Percentiles rank a stretch among this genome's conserved stretches.
These are phyloP conservation scores for Volucella inanis DNA, from an alignment of 2,888 invertebrate species.

Conservation along the genomic window DNA sequence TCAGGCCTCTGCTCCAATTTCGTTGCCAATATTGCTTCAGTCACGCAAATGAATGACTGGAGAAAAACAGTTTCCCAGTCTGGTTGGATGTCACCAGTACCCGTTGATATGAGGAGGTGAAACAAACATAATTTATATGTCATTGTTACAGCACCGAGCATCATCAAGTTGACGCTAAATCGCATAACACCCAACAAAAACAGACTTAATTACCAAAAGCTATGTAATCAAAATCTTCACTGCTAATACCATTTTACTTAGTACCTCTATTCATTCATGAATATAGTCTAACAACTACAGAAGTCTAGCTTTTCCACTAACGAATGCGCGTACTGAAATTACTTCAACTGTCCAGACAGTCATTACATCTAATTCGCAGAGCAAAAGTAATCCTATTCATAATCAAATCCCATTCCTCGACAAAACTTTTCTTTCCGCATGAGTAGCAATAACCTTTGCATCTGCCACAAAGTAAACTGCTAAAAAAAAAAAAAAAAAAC, in stretches of 20 bases:
- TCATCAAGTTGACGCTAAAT: too few species aligned
- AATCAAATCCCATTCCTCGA: neutral
- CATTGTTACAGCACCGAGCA: too few species aligned
- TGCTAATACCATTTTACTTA: neutral
- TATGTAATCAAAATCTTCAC: too few species aligned
- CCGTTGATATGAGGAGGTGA: too few species aligned
- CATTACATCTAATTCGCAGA: constrained; percentile 13
- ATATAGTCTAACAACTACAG: neutral
- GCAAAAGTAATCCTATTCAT: constrained; percentile 5
- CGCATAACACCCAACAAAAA: too few species aligned
- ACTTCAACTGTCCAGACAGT: neutral
- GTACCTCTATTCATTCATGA: constrained; percentile 1
- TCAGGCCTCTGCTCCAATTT: too few species aligned
- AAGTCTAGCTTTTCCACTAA: neutral
- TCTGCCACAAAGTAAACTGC: neutral
- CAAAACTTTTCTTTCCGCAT: neutral
- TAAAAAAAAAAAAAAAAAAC: constrained; percentile 5
- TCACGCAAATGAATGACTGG: too few species aligned
- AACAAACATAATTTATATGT: too few species aligned
- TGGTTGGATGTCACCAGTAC: too few species aligned
- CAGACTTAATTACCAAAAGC: too few species aligned
- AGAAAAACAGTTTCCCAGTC: too few species aligned
- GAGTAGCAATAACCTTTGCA: constrained; percentile 10
- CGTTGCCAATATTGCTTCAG: too few species aligned
- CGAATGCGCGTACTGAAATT: neutral